Conservation (phyloP, 2,797 vertebrate species). For the Myiothlypis coronata region DNA sequence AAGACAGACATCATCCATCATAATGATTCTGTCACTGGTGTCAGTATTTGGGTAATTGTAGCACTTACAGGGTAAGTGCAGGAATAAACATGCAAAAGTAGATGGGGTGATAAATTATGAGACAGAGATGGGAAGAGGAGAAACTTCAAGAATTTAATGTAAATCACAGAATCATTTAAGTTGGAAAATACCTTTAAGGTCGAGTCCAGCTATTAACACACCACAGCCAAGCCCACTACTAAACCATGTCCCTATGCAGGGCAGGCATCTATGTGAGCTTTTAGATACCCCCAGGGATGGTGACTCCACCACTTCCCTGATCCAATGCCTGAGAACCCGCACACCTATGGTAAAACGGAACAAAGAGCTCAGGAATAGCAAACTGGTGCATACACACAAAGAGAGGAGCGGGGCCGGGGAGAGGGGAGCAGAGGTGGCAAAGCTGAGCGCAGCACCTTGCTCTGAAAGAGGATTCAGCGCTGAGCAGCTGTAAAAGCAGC, state of each 20-base stretch:
- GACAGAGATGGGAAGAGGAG: not conserved
- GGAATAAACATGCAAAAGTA: not conserved
- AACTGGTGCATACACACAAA: accelerated
- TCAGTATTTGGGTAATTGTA: not conserved
- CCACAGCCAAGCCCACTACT: not conserved
- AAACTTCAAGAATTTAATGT: accelerated
- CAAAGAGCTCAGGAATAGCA: accelerated
- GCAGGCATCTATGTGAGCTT: accelerated
- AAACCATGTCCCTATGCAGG: accelerated
- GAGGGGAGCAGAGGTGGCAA: not conserved
- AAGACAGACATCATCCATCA: not conserved
- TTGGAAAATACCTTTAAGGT: not conserved
- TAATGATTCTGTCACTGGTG: not conserved
- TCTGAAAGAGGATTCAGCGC: not conserved
- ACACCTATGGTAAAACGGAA: accelerated
- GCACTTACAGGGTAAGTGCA: not conserved
- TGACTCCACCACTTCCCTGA: not conserved
- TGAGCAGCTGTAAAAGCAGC: not conserved
- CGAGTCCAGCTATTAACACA: not conserved
- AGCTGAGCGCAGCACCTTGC: not conserved
- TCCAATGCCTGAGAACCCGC: accelerated
- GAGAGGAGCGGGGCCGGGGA: not conserved
- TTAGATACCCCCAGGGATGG: not conserved
- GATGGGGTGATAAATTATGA: not conserved
- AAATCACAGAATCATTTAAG: not conserved